Percentiles rank a stretch among this genome's conserved stretches.
phyloP scores from a whole-genome alignment of 2,797 vertebrate species.

The Spheniscus humboldti region DNA sequence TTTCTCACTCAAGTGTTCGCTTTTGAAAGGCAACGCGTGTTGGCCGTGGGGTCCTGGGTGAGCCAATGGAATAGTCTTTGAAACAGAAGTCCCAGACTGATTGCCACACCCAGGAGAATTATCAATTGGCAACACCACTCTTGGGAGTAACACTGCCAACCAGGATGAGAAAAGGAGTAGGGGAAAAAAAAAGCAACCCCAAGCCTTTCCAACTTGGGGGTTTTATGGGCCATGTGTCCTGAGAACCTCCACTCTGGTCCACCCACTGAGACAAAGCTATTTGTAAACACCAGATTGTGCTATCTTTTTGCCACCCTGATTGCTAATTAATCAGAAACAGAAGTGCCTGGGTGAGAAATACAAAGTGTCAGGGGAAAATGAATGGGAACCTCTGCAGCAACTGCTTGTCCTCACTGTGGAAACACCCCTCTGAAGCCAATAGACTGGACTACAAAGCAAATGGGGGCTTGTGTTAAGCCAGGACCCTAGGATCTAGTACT shows the following conservation, averaged over 20 bases:
- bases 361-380: neutral
- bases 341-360: neutral
- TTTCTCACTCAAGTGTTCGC: neutral
- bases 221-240: neutral
- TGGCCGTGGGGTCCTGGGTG: neutral
- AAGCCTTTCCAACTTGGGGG: neutral
- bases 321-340: neutral
- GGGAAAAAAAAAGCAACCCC: neutral
- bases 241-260: neutral
- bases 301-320: neutral
- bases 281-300: neutral
- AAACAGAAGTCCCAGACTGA: neutral
- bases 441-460: neutral
- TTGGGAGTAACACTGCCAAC: neutral
- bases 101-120: neutral
- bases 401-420: neutral
- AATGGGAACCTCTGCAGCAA: neutral
- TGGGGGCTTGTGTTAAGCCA: neutral
- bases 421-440: fast-evolving
- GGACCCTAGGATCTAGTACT: neutral
- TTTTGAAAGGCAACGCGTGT: fast-evolving
- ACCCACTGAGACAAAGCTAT: neutral
- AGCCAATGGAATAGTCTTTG: neutral
- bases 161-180: neutral
- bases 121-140: neutral